Evolutionary conservation across 2,113 vertebrate genomes (phyloP).

Genomic region (Chauna torquata): DNA sequence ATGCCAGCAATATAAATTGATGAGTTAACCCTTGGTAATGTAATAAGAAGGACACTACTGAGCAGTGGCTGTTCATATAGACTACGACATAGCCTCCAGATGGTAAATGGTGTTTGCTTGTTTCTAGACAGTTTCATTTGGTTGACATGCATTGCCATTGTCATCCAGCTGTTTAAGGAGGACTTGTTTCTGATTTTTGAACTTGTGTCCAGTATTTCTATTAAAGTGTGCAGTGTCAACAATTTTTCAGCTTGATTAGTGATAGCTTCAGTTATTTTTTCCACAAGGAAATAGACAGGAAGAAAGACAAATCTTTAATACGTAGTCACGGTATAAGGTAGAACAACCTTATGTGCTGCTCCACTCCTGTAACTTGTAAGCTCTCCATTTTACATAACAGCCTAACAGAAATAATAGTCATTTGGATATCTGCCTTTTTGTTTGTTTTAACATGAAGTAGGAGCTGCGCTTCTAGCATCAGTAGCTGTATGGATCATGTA

Average conservation of each 20-base stretch:
- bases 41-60: neutral
- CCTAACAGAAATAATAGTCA: neutral
- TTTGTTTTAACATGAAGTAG: neutral
- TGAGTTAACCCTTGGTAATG: neutral
- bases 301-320: neutral
- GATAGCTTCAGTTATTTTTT: neutral
- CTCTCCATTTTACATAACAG: neutral
- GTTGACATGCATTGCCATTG: fast-evolving
- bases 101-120: neutral
- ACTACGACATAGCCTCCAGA: fast-evolving
- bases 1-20: neutral
- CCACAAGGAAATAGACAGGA: neutral
- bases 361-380: neutral
- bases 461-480: neutral
- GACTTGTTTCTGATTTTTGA: neutral
- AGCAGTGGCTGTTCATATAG: neutral
- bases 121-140: neutral
- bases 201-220: neutral
- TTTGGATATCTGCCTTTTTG: neutral
- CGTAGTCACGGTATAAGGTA: neutral
- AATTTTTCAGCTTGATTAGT: neutral
- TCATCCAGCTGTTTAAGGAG: neutral
- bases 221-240: neutral
- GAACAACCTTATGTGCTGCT: neutral
- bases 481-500: neutral